Evolutionary conservation across 1,140 invertebrate genomes (phyloP).

Genomic region (Eubasilissa regina): DNA sequence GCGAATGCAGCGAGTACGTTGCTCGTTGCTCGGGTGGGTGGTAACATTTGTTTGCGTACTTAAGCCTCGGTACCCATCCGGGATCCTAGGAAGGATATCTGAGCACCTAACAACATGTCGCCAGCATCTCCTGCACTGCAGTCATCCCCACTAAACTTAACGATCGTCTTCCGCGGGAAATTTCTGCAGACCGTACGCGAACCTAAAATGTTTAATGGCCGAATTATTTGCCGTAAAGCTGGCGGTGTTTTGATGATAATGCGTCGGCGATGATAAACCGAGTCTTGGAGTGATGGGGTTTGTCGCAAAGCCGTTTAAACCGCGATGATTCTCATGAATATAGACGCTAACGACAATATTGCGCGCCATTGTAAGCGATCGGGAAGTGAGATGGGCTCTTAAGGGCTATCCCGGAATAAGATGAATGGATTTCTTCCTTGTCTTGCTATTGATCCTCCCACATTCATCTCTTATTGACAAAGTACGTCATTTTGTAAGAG

Average conservation of each 20-base stretch:
- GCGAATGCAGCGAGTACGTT: slow-evolving; percentile 30
- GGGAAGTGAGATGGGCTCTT: too few relatives aligned
- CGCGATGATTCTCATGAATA: background rate
- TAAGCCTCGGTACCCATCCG: slow-evolving; percentile 41
- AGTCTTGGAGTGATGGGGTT: slow-evolving; percentile 5
- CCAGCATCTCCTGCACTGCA: slow-evolving; percentile 13
- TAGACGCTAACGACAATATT: background rate
- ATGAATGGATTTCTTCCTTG: too few relatives aligned
- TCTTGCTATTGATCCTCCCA: too few relatives aligned
- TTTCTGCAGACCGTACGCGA: slow-evolving; percentile 32
- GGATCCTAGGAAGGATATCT: slow-evolving; percentile 33
- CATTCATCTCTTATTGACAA: too few relatives aligned
- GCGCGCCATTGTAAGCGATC: background rate
- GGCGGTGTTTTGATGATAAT: slow-evolving; percentile 50
- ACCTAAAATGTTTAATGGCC: slow-evolving; percentile 56
- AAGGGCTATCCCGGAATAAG: too few relatives aligned
- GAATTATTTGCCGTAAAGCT: slow-evolving; percentile 56
- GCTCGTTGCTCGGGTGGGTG: slow-evolving; percentile 37
- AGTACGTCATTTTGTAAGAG: too few relatives aligned
- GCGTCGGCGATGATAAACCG: slow-evolving; percentile 54
- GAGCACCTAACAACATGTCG: slow-evolving; percentile 49
- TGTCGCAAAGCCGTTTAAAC: background rate
- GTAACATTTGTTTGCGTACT: slow-evolving; percentile 58
- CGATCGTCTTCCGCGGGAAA: slow-evolving; percentile 33
- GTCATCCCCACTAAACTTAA: slow-evolving; percentile 40